A percentile compares a stretch with the other conserved stretches of the same genome.
Evolutionary conservation across 2,888 invertebrate species (phyloP).

Genomic region (Xestia rhomboidea): DNA sequence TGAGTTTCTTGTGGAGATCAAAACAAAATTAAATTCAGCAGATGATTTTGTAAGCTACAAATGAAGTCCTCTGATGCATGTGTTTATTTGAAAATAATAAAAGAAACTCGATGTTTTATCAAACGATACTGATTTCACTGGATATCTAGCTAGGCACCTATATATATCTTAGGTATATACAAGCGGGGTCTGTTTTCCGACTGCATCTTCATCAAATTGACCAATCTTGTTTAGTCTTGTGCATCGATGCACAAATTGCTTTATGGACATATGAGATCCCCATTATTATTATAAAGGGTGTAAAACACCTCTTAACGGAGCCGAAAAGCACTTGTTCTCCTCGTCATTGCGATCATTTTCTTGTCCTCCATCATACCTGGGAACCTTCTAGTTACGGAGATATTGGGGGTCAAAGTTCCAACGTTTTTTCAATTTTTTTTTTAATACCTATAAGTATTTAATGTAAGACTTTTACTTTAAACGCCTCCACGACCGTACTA

Average conservation of each 20-base stretch:
- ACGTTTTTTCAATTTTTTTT: no score
- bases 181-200: conserved; percentile 13
- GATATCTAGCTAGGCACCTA: background rate
- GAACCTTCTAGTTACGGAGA: no score
- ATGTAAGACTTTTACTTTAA: no score
- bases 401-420: no score
- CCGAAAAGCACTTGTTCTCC: no score
- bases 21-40: background rate
- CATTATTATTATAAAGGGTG: background rate
- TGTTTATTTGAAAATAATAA: background rate
- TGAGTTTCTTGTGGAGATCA: background rate
- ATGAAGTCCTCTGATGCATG: background rate
- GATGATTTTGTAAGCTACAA: background rate
- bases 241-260: conserved; percentile 13
- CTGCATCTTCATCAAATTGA: conserved; percentile 22
- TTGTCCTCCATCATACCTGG: no score
- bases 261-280: conserved; percentile 14
- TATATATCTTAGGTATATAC: background rate
- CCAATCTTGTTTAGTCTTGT: conserved; percentile 17
- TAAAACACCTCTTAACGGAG: no score
- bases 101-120: background rate
- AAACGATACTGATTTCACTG: background rate
- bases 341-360: no score
- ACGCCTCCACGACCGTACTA: no score
- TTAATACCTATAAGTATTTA: no score